Base-by-base conservation (phyloP, 2,797 vertebrate species). In the Cichlasoma orientale region DNA sequence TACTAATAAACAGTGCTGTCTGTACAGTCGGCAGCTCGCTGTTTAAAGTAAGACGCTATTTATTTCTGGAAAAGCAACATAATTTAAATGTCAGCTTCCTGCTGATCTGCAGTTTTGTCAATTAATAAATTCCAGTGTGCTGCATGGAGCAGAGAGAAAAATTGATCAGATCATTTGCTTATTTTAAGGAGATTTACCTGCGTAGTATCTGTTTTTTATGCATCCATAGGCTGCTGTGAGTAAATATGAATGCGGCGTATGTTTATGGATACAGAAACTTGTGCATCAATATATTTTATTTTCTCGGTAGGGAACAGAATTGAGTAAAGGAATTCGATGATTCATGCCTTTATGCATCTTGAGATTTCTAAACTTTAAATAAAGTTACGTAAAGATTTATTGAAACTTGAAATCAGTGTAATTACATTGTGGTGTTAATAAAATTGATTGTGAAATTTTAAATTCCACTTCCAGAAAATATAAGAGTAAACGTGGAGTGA, bases 1-100 rank as follows among this genome's bases (percentile, higher is more conserved):
- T 57, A 13, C 80, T 80, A 85, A 88, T 88, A 88, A 86, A 87
- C 47, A 68, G 79, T 47, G 59, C 59, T 81, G 57, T 82, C 66
- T 83, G 55, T 85, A 75, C 71, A 61, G 41, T 80, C n/a, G 29
- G 27, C 79, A 86, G 47, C 53, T 77, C 56, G 25, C 74, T 50
- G 25, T 81, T 80, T 72, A 74, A 82, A 79, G 56, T 36, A 75
- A 78, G 54, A 71, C 33, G 7, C 69, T 82, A 54, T 81, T 89
- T 83, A 81, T 78, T 77, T 77, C 38, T 54, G 29, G 56, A 27
- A 75, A 82, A 84, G 55, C 63, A 54, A 31, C 47, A 61, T 77
- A 54, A 88, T 81, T 77, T 59, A 79, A 86, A 79, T 68, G 11
- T 25, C 7, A 44, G 27, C 66, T 21, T 84, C 36, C 21, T 68